Conservation (phyloP, 2,113 vertebrate species). For the Nothocercus julius region DNA sequence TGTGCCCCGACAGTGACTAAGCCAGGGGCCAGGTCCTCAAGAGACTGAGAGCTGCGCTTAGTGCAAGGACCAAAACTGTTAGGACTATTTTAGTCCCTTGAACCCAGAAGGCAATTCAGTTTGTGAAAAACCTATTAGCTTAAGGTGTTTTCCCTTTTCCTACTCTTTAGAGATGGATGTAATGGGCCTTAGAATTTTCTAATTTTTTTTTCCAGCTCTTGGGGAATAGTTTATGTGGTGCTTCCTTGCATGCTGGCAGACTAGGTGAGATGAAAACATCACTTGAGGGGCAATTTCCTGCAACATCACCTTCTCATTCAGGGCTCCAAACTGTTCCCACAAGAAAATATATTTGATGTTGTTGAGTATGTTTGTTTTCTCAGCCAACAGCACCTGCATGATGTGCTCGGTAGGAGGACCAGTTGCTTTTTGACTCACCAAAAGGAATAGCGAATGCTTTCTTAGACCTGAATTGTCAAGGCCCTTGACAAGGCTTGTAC, state of each 20-base stretch:
- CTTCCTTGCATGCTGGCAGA: not conserved
- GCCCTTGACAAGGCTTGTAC: constrained; percentile 21
- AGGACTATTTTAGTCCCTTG: not conserved
- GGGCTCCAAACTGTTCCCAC: not conserved
- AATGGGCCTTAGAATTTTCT: not conserved
- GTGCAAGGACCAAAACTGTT: not conserved
- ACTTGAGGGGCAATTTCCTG: not conserved
- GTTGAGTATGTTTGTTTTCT: not conserved
- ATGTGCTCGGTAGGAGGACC: not conserved
- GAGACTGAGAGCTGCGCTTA: not conserved
- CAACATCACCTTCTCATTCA: not conserved
- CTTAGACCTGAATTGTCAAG: not conserved
- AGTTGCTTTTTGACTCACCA: not conserved
- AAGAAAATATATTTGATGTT: not conserved
- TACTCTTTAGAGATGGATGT: not conserved
- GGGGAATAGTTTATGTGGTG: not conserved
- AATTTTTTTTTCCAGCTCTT: not conserved
- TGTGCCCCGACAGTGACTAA: not conserved
- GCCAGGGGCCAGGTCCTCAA: not conserved
- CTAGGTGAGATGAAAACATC: not conserved
- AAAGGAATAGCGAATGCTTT: not conserved
- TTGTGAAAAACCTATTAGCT: not conserved
- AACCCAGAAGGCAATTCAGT: not conserved
- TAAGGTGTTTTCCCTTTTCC: not conserved
- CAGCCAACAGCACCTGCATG: not conserved